phyloP scores from a whole-genome alignment of 2,113 vertebrate species.

The Mola mola region DNA sequence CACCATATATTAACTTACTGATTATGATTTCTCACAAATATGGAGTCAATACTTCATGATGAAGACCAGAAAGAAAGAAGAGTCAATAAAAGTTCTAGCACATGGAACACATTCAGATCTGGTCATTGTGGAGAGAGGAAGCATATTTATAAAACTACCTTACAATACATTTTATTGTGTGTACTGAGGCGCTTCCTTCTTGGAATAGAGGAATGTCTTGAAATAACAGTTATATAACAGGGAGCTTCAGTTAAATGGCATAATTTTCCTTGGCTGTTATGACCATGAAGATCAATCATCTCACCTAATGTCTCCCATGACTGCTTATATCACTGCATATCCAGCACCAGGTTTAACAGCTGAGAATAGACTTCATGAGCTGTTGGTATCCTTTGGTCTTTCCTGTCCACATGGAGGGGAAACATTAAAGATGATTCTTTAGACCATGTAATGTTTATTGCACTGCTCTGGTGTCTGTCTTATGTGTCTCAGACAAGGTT shows the following conservation, averaged over 20 bases:
- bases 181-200: conserved; percentile 1
- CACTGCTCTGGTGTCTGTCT: conserved; percentile 1
- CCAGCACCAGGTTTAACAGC: conserved; percentile 40
- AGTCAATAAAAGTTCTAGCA: not conserved
- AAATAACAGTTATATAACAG: conserved; percentile 27
- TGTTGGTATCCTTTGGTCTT: conserved; percentile 8
- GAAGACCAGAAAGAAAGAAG: not conserved
- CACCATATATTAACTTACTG: no score
- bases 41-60: no score
- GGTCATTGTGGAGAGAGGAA: conserved; percentile 1
- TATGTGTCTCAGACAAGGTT: not conserved
- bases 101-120: not conserved
- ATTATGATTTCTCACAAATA: no score
- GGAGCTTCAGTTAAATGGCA: conserved; percentile 48
- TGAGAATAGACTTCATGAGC: conserved; percentile 27
- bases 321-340: conserved; percentile 42
- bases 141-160: conserved; percentile 16
- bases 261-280: conserved; percentile 56
- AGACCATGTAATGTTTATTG: conserved; percentile 28
- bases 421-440: conserved; percentile 23
- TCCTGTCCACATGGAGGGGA: not conserved
- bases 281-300: conserved; percentile 42
- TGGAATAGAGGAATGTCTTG: conserved; percentile 2
- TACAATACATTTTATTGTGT: conserved; percentile 24
- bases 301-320: conserved; percentile 52